Evolutionary conservation across 2,888 invertebrate species (phyloP), one percentile per base, ranked within the genome.

Genomic region (Abscondita cerata): DNA sequence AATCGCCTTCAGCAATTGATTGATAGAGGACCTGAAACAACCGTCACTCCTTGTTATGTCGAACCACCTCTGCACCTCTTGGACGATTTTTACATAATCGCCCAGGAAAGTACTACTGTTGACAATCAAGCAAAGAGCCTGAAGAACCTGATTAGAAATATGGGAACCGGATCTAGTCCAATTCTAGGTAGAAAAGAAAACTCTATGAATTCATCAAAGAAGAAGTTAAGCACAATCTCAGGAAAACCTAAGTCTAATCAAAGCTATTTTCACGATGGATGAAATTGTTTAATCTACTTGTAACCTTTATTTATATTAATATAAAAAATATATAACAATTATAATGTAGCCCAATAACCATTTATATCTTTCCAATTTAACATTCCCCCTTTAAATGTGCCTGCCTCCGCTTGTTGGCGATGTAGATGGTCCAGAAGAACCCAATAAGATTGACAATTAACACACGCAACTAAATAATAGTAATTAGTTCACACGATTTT

Each of bases 81-180:
- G 70, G 96, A 96, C 78, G 96, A 96, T 80, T 96, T 96, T 82
- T 94, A 91, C 75, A 92, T 93, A 16, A 91, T 95, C 66, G 93
- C 95, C 8, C 89, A 92, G 74, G 95, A 89, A 76, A 87, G 85
- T 76, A 16, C 77, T 25, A 60, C 9, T 52, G 70, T 72, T 9
- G 90, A 89, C 61, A 86, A 81, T 69, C 91, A 92, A 79, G 89
- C 91, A 0, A 89, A 90, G 72, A 91, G 92, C 0, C 82, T 95
- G 13, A 88, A 92, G 68, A 89, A 87, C 72, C 82, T 95, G 0
- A 89, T 95, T 64, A 84, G 91, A 50, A 94, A 93, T 73, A 93
- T 95, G 82, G 90, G 93, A 2, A 85, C 86, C 2, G 84, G 85
- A 41, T 89, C 91, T 8, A 93, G 93, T 76, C 94, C 94, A 0